Percentiles rank a stretch among this genome's conserved stretches.
phyloP scores from a whole-genome alignment of 92 coral and sea anemone species.

The Palythoa heliodiscus region DNA sequence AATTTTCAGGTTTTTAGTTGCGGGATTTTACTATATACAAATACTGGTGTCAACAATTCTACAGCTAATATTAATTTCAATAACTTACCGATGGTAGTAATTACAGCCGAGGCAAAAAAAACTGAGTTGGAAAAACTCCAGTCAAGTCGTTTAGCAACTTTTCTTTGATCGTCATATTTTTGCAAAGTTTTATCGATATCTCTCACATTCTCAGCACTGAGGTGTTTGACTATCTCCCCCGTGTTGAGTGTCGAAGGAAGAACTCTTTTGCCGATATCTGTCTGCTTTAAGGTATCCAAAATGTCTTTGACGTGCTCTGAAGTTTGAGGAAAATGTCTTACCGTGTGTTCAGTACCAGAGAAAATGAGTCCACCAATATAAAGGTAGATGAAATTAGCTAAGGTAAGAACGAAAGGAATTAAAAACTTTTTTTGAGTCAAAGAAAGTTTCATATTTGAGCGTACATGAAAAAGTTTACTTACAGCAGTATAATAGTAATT shows the following conservation, averaged over 20 bases:
- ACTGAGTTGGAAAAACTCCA: constrained; percentile 89
- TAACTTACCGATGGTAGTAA: constrained; percentile 83
- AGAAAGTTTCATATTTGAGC: constrained; percentile 62
- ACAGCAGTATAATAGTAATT: not conserved
- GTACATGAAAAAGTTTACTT: not conserved
- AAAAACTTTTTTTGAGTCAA: constrained; percentile 66
- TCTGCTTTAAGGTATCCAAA: constrained; percentile 65
- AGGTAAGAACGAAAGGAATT: constrained; percentile 61
- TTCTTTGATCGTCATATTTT: constrained; percentile 50
- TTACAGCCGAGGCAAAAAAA: constrained; percentile 85
- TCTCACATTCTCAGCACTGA: constrained; percentile 59
- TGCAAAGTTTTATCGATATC: constrained; percentile 59
- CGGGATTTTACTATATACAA: too few species aligned
- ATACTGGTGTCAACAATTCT: too few species aligned
- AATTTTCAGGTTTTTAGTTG: too few species aligned
- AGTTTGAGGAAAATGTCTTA: constrained; percentile 49
- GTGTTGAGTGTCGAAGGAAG: constrained; percentile 62
- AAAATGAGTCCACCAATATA: constrained; percentile 82
- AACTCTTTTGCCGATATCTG: constrained; percentile 57
- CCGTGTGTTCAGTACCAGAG: constrained; percentile 68
- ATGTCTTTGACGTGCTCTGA: constrained; percentile 58
- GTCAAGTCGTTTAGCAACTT: constrained; percentile 64
- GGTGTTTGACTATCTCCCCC: constrained; percentile 50
- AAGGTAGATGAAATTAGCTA: constrained; percentile 71
- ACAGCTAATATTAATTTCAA: too few species aligned